Evolutionary conservation across 2,113 vertebrate species (phyloP).

Genomic region (Baryphthengus martii): DNA sequence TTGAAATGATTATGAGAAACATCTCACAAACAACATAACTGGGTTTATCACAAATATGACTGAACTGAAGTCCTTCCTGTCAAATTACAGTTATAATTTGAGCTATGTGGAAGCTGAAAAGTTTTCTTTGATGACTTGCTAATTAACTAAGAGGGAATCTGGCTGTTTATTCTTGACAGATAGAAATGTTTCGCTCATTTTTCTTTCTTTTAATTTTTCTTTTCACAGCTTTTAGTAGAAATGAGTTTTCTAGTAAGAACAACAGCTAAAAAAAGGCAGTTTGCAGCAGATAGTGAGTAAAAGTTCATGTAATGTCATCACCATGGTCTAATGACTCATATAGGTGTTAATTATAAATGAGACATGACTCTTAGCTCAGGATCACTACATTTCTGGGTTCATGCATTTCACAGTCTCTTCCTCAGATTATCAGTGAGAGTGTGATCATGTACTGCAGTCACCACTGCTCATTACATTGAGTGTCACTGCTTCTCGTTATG

Average conservation of each 20-base stretch:
- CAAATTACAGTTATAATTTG: background rate
- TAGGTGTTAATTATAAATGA: conserved; percentile 13
- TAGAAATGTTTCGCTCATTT: background rate
- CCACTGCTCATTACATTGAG: background rate
- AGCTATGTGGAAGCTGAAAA: background rate
- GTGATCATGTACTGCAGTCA: background rate
- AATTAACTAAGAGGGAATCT: conserved; percentile 29
- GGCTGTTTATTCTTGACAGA: background rate
- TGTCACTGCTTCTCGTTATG: background rate
- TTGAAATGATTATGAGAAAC: background rate
- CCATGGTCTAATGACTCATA: conserved; percentile 17
- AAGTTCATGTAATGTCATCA: background rate
- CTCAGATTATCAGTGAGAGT: background rate
- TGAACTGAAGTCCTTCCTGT: background rate
- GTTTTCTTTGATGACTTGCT: conserved; percentile 6
- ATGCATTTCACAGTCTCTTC: background rate
- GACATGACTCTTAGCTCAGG: background rate
- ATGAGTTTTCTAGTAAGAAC: background rate
- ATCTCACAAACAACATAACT: background rate
- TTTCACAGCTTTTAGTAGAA: background rate
- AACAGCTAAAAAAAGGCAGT: background rate
- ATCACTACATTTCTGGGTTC: background rate
- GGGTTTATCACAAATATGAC: background rate
- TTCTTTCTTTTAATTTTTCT: background rate
- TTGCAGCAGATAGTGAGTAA: background rate